Conservation (phyloP, 2,797 vertebrate species). For the Sebastes matsubarae region DNA sequence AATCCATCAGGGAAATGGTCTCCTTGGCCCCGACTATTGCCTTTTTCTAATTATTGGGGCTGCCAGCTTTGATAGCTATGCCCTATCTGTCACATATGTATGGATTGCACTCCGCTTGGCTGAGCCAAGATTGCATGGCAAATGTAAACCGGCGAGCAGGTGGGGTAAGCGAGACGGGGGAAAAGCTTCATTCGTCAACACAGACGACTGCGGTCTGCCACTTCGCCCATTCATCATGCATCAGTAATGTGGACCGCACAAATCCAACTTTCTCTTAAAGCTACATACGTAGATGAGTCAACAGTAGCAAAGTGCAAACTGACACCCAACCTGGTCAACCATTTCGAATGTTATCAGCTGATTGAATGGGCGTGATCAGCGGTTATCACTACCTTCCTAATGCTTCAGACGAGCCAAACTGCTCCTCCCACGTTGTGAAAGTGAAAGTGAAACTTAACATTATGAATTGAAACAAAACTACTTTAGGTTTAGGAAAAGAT, state of each 20-base stretch:
- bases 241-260: slow-evolving; percentile 13
- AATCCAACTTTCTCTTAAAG: slow-evolving; percentile 11
- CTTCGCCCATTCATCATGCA: slow-evolving; percentile 37
- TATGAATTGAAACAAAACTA: too few relatives aligned
- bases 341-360: not conserved
- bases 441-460: not conserved
- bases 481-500: too few relatives aligned
- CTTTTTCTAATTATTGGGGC: slow-evolving; percentile 79
- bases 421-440: not conserved
- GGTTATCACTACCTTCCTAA: not conserved
- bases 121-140: slow-evolving; percentile 46
- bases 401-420: not conserved
- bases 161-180: slow-evolving; percentile 22
- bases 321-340: slow-evolving; percentile 17
- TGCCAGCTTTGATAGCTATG: slow-evolving; percentile 76
- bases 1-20: slow-evolving; percentile 77
- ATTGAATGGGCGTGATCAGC: not conserved
- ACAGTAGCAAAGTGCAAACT: not conserved
- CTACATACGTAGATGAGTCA: slow-evolving; percentile 1
- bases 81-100: slow-evolving; percentile 71
- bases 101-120: slow-evolving; percentile 50
- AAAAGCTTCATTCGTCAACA: slow-evolving; percentile 49
- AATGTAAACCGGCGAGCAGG: slow-evolving; percentile 54
- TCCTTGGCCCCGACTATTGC: slow-evolving; percentile 54
- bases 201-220: slow-evolving; percentile 30